phyloP scores from a whole-genome alignment of 2,113 vertebrate species.

The Triplophysa dalaica region DNA sequence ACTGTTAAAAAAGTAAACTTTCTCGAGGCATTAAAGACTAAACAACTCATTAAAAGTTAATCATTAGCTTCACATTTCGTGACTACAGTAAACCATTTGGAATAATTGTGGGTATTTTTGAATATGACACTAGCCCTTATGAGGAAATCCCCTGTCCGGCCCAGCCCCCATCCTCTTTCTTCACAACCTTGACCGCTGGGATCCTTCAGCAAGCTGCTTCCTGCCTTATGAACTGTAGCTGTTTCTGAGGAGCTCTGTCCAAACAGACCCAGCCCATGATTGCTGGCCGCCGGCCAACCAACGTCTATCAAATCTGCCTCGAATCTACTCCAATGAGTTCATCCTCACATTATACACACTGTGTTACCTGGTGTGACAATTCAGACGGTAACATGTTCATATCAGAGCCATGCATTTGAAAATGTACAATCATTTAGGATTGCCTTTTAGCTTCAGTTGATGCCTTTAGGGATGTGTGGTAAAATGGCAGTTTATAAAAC shows the following conservation, averaged over 20 bases:
- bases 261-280: slow-evolving; percentile 48
- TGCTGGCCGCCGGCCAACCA: slow-evolving; percentile 33
- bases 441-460: background rate
- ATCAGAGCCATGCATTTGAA: slow-evolving; percentile 19
- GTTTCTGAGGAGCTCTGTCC: slow-evolving; percentile 69
- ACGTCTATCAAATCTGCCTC: slow-evolving; percentile 27
- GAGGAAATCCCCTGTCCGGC: slow-evolving; percentile 74
- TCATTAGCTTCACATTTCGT: background rate
- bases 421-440: slow-evolving; percentile 1
- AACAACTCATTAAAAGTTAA: background rate
- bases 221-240: slow-evolving; percentile 73
- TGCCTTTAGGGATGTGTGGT: background rate
- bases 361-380: slow-evolving; percentile 8
- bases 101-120: slow-evolving; percentile 41
- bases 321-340: slow-evolving; percentile 28
- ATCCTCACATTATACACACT: slow-evolving; percentile 1
- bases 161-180: slow-evolving; percentile 59
- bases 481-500: no score
- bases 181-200: slow-evolving; percentile 70
- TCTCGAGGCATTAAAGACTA: no score
- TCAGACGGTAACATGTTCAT: slow-evolving; percentile 7
- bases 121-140: slow-evolving; percentile 50
- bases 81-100: background rate
- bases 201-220: slow-evolving; percentile 78
- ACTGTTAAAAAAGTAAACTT: no score